Base-by-base conservation (phyloP, 2,888 invertebrate genomes). In the Ashinkailepas kermadecensis region DNA sequence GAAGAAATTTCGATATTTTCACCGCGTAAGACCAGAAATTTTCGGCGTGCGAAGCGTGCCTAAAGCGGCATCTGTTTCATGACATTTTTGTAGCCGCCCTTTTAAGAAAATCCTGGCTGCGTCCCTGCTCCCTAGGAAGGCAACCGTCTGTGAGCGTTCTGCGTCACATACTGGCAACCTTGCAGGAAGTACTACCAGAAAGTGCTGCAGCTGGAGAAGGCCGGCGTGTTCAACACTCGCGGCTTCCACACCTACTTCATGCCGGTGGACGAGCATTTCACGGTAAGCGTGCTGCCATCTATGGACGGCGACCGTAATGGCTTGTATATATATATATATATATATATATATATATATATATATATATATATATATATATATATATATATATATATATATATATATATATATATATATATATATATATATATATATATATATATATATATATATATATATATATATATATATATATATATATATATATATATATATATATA, bases 231-330 rank as follows among this genome's bases (percentile, higher is more conserved):
- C 87, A 92, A 91, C 85, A 91, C 91, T 62, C 92, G 93, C 84
- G 95, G 95, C 80, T 91, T 92, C 83, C 93, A 93, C 87, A 96
- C 96, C 23, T 96, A 95, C 88, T 94, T 96, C 87, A 93, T 96
- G 85, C 96, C 96, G 12, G 92, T 96, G 78, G 95, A 96, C 88
- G 94, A 94, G 87, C 95, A 95, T 82, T 94, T 95, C 86, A 93
- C 93, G 91, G 95, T 95, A 89, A 89, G 83, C 82, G 74, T 58
- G 39, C 39, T 39, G 39, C 39, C 39, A n/a, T 78, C 12, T 21
- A 11, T 11, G n/a, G 8, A 80, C 18, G 58, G 25, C 23, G 23
- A 23, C 21, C 11, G 15, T 11, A n/a, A 9, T 23, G n/a, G 23
- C n/a, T 67, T 7, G 23, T 23, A 8, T 67, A 11, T 21, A 23